Conservation (phyloP, 2,888 invertebrate species). For the Notodromas monacha region DNA sequence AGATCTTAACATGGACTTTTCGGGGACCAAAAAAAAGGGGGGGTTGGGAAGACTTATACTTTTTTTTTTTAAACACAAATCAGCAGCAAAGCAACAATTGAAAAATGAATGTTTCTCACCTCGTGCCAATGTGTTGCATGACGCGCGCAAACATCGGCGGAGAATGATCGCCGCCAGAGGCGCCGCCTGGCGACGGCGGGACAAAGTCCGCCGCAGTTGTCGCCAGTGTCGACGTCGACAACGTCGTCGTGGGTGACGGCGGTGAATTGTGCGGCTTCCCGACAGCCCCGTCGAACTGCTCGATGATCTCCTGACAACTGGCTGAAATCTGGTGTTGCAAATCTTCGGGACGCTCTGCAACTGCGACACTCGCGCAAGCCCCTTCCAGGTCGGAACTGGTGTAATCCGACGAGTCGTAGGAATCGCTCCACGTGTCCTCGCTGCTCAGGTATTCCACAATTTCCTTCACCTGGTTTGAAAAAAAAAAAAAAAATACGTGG, state of each 20-base stretch:
- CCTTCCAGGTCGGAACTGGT: slow-evolving; percentile 45
- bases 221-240: slow-evolving; percentile 53
- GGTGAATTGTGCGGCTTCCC: slow-evolving; percentile 10
- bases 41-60: no score
- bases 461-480: slow-evolving; percentile 38
- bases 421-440: slow-evolving; percentile 75
- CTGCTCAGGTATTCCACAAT: slow-evolving; percentile 69
- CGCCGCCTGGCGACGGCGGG: slow-evolving; percentile 6
- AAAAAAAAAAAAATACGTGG: no score
- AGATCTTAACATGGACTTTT: no score
- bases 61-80: no score
- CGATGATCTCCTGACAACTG: slow-evolving; percentile 55
- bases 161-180: no score
- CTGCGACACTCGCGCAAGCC: slow-evolving; percentile 8
- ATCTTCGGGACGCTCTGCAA: slow-evolving; percentile 9
- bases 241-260: slow-evolving; percentile 41
- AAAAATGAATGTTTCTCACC: no score
- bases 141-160: slow-evolving; percentile 61
- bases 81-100: no score
- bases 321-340: slow-evolving; percentile 54
- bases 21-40: no score
- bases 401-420: slow-evolving; percentile 51
- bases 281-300: slow-evolving; percentile 32
- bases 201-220: neutral
- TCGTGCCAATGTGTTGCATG: slow-evolving; percentile 61